phyloP scores from a whole-genome alignment of 2,888 invertebrate genomes.

The Scaptodrosophila latifasciaeformis region DNA sequence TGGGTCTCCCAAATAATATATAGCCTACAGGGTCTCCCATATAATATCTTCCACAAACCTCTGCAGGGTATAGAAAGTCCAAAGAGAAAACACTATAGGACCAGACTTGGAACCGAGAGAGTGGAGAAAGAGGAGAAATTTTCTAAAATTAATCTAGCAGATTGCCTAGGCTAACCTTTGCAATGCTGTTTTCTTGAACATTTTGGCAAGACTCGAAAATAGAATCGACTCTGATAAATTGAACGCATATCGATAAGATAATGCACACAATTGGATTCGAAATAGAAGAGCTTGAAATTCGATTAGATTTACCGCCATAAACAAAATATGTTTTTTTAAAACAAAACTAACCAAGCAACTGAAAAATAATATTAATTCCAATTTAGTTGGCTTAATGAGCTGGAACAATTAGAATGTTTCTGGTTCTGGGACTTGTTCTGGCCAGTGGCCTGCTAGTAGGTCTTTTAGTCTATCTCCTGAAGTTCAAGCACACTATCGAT shows the following conservation, averaged over 20 bases:
- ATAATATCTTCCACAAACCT: no score
- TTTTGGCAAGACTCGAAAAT: no score
- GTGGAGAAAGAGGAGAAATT: no score
- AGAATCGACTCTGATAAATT: neutral
- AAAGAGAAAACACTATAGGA: no score
- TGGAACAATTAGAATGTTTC: constrained; percentile 41
- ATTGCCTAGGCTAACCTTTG: constrained; percentile 19
- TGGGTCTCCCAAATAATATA: no score
- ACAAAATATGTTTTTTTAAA: constrained; percentile 3
- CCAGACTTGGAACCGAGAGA: no score
- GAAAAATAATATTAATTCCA: no score
- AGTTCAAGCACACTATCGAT: constrained; percentile 59
- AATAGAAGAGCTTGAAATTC: no score
- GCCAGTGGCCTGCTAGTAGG: constrained; percentile 34
- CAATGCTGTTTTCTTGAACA: no score
- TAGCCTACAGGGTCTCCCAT: no score
- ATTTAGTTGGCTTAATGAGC: no score
- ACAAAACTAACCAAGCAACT: neutral
- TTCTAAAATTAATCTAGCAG: neutral
- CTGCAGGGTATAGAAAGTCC: no score
- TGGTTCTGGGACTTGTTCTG: constrained; percentile 40
- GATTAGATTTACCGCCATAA: constrained; percentile 31
- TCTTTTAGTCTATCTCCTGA: constrained; percentile 49
- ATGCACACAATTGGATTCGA: constrained; percentile 7
- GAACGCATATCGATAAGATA: constrained; percentile 6